Percentiles rank a stretch among this genome's conserved stretches.
These are phyloP conservation scores for Nephotettix cincticeps DNA, from an alignment of 1,140 invertebrate genomes.

Conservation along the genomic window DNA sequence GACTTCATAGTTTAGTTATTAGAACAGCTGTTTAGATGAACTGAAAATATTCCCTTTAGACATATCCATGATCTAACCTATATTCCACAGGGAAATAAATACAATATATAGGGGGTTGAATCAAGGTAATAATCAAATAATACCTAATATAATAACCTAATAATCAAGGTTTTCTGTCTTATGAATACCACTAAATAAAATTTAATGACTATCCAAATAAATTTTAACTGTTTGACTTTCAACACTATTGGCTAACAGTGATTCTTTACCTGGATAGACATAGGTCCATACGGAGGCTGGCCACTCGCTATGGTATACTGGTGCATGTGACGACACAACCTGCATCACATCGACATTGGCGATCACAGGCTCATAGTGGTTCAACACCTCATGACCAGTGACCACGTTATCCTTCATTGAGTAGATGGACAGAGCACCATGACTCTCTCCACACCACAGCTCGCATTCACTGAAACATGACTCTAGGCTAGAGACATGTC, in stretches of 20 bases:
- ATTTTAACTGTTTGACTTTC: not conserved
- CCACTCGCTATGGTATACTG: slow-evolving; percentile 38
- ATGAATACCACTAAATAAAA: no score
- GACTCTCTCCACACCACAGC: slow-evolving; percentile 75
- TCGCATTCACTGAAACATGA: slow-evolving; percentile 56
- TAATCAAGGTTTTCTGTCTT: no score
- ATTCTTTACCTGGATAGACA: slow-evolving; percentile 59
- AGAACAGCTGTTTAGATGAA: no score
- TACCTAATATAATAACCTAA: no score
- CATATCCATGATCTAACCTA: no score
- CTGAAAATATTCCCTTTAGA: no score
- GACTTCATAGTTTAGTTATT: no score
- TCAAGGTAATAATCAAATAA: no score
- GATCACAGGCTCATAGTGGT: slow-evolving; percentile 58
- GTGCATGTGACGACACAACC: slow-evolving; percentile 52
- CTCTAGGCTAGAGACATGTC: no score
- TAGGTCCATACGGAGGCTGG: slow-evolving; percentile 73
- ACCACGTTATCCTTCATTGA: slow-evolving; percentile 58
- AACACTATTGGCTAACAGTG: not conserved
- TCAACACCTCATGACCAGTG: slow-evolving; percentile 58
- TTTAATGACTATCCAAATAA: not conserved
- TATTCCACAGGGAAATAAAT: no score
- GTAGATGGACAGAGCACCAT: slow-evolving; percentile 72
- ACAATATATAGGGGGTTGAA: no score
- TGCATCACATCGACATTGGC: slow-evolving; percentile 62